Evolutionary conservation across 2,797 vertebrate species (phyloP), one percentile per base, ranked within the genome.

Genomic region (Tadarida brasiliensis): DNA sequence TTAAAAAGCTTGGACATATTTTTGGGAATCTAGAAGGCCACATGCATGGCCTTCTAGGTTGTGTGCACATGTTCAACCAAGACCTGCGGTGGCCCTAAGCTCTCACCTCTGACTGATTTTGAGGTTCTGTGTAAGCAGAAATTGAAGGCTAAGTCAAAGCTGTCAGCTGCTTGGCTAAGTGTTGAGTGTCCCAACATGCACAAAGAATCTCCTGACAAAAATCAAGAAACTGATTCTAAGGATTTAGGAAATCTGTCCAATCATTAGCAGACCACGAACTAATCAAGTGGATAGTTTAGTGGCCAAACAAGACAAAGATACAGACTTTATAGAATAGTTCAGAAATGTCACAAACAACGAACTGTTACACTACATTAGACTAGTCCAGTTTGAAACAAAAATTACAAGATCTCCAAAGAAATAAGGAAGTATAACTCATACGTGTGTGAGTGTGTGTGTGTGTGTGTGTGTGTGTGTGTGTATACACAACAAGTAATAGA

Each of bases 391-490:
- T 85, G 86, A 30, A 77, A 86, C 11, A 92, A 84, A 92, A 68
- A 57, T 47, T 77, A 22, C 0, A 68, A 77, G 49, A 57, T 49
- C 74, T 57, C 49, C 49, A 92, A 67, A 92, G 35, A 54, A 85
- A 76, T 11, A 84, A 85, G 11, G 57, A 85, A 68, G 30, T 22
- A 68, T 30, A 78, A 57, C n/a, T n/a, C 82, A 68, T 22, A 28
- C 5, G 4, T 24, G 39, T 35, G 76, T 22, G 11, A 7, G 12
- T 1, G 3, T 0, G 2, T 35, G 1, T 22, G 33, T 17, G 22
- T 4, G n/a, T 3, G 20, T 22, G 33, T 1, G 3, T 0, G 2
- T 35, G 1, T 22, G 33, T 17, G 22, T 4, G n/a, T 3, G 20
- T 22, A 19, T 1, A 44, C 39, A 44, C 39, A 44, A n/a, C 59